phyloP scores from a whole-genome alignment of 1,140 invertebrate species.

The Diorhabda carinulata region DNA sequence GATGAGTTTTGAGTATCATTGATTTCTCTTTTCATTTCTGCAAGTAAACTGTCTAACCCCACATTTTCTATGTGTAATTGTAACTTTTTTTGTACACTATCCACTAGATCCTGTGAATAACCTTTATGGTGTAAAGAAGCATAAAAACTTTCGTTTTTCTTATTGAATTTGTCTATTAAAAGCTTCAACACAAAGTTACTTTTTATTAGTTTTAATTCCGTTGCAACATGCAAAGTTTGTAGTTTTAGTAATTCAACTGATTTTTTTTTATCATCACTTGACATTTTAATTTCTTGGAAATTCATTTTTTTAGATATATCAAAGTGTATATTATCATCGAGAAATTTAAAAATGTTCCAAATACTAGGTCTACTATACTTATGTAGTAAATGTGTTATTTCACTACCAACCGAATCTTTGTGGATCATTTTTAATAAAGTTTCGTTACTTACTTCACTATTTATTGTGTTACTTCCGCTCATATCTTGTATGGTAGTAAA shows the following conservation, averaged over 20 bases:
- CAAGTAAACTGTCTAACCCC: neutral
- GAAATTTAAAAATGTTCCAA: neutral
- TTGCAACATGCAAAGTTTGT: neutral
- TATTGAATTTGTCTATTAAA: neutral
- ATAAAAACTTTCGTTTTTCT: too few relatives aligned
- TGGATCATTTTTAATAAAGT: too few relatives aligned
- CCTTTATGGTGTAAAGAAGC: too few relatives aligned
- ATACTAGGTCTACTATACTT: neutral
- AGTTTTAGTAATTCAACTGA: neutral
- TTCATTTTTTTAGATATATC: neutral
- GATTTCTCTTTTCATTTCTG: neutral
- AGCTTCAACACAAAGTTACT: neutral
- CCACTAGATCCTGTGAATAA: too few relatives aligned
- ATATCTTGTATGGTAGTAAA: too few relatives aligned
- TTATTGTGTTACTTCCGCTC: too few relatives aligned
- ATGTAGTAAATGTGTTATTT: neutral
- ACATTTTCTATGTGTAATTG: conserved; percentile 1
- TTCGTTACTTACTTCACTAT: too few relatives aligned
- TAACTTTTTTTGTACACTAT: neutral
- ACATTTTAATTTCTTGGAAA: neutral
- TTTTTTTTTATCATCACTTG: neutral
- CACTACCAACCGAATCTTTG: neutral
- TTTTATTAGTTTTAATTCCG: neutral
- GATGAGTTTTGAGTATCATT: neutral
- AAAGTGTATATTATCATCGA: neutral